Evolutionary conservation across 2,113 vertebrate genomes (phyloP).

Genomic region (Reinhardtius hippoglossoides): DNA sequence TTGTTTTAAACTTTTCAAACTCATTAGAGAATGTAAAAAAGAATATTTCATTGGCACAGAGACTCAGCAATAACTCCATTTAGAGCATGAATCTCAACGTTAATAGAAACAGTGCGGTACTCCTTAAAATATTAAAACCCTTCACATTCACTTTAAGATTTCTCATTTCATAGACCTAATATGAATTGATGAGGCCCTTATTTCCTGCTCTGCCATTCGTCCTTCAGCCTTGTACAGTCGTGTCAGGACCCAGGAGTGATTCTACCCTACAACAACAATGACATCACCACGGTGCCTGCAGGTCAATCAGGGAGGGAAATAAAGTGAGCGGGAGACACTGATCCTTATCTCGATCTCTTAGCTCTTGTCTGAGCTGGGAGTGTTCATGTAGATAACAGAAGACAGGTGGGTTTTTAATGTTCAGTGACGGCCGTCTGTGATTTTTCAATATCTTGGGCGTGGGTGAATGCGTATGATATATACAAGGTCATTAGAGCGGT

Average conservation of each 20-base stretch:
- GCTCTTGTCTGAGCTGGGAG: constrained; percentile 31
- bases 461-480: constrained; percentile 26
- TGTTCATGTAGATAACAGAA: constrained; percentile 43
- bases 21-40: too few relatives aligned
- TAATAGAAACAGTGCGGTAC: too few relatives aligned
- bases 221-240: constrained; percentile 2
- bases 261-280: constrained; percentile 35
- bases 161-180: too few relatives aligned
- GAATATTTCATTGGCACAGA: too few relatives aligned
- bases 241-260: constrained; percentile 35
- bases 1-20: too few relatives aligned
- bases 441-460: constrained; percentile 21
- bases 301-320: constrained; percentile 27
- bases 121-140: too few relatives aligned
- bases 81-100: too few relatives aligned
- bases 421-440: constrained; percentile 2
- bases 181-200: neutral
- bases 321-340: constrained; percentile 33
- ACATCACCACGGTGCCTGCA: constrained; percentile 51
- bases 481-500: constrained; percentile 25
- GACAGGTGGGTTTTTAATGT: constrained; percentile 41
- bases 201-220: neutral
- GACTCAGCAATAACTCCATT: too few relatives aligned
- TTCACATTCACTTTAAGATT: too few relatives aligned
- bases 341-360: constrained; percentile 44